These are phyloP conservation scores for Enteromius treurensis DNA, from an alignment of 2,797 vertebrate species.

Conservation along the genomic window DNA sequence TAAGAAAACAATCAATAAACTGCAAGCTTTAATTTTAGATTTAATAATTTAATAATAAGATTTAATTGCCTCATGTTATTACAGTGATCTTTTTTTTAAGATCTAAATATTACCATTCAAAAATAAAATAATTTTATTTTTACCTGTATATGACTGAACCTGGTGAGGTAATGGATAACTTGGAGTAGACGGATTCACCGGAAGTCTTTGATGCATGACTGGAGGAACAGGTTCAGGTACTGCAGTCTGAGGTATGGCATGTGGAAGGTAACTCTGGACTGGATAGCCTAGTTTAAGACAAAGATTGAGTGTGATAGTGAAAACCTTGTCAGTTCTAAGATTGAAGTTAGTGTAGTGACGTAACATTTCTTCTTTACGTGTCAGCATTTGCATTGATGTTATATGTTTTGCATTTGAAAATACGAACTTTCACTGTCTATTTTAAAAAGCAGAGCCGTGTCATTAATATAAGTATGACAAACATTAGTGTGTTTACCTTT, in stretches of 20 bases:
- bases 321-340: not conserved
- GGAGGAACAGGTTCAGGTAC: constrained; percentile 17
- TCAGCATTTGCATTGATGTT: not conserved
- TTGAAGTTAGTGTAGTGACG: not conserved
- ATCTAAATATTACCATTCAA: not conserved
- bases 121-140: not conserved
- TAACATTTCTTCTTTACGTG: not conserved
- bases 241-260: constrained; percentile 69
- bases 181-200: constrained; percentile 63
- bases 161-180: constrained; percentile 52
- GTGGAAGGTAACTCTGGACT: constrained; percentile 66
- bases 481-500: constrained; percentile 39
- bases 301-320: not conserved
- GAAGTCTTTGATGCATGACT: not conserved
- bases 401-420: not conserved
- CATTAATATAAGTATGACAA: not conserved
- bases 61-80: not conserved
- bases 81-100: not conserved
- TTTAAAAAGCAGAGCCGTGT: not conserved
- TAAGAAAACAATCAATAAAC: not conserved
- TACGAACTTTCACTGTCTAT: no score
- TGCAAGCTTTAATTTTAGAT: not conserved
- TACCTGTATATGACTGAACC: constrained; percentile 58
- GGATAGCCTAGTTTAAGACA: constrained; percentile 70
- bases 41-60: not conserved